Base-by-base conservation (phyloP, 1,140 invertebrate species). In the Brachionus angularis region DNA sequence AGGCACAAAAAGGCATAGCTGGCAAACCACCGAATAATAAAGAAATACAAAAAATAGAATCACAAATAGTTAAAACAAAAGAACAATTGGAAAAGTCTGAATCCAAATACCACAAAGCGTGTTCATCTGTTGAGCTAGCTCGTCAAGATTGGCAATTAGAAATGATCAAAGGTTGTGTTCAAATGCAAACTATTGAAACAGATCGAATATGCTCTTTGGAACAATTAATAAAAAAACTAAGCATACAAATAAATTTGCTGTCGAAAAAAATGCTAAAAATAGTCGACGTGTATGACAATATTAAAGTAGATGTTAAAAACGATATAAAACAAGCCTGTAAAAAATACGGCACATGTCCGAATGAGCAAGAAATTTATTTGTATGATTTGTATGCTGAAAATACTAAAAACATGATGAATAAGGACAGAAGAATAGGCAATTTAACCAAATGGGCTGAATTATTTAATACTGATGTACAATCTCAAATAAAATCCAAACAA, bases 81-180 rank as follows among this genome's bases (percentile, higher is more conserved):
- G 90, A 94, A 77, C 86, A 88, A 1, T 87, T 93, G 2, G 88
- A 90, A 75, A 90, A 92, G 77, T 88, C 91, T 25, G 92, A 96
- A 79, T 88, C 91, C 21, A 91, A 95, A 76, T 96, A 95, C 80
- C 94, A 93, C 77, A 91, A 90, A 72, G 85, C 89, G 16, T 92
- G 91, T 78, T 87, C 93, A 39, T 86, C 90, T 74, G 88, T 91
- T 7, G 93, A 96, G 80, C 83, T 91, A 76, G 87, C 91, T 12
- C 86, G 89, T 85, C 89, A 83, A 73, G 92, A 96, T 80, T 95
- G 92, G 89, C 92, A 96, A 80, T 88, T 89, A 42, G 86, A 89
- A 12, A 88, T 95, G 5, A 84, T 88, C 46, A 89, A 80, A 76
- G 91, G 90, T 3, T 83, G 82, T 74, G 80, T 79, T 14, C 84